Conservation (phyloP, 2,797 vertebrate genomes). For the Spheniscus humboldti region DNA sequence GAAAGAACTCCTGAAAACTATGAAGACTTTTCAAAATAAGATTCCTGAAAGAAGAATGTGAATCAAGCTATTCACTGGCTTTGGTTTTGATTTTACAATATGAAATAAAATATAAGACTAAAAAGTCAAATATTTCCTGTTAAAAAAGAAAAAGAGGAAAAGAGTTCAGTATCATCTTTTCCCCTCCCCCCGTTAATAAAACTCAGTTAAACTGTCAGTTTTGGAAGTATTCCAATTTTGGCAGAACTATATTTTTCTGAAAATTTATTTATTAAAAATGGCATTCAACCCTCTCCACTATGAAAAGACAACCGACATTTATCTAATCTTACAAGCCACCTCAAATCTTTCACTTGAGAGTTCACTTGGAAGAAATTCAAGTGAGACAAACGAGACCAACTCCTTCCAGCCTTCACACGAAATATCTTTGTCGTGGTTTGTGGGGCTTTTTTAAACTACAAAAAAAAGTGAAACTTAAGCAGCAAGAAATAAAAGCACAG, state of each 20-base stretch:
- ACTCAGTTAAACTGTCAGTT: neutral
- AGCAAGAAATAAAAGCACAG: neutral
- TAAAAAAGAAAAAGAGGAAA: neutral
- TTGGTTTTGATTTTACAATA: neutral
- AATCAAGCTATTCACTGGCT: neutral
- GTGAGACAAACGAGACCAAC: neutral
- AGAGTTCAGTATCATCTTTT: neutral
- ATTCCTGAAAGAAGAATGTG: neutral
- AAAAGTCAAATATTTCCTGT: neutral
- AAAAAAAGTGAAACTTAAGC: neutral
- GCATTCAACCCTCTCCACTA: neutral
- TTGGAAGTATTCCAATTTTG: neutral
- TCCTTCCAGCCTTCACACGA: neutral
- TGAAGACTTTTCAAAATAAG: neutral
- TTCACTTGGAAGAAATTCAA: neutral
- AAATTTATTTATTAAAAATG: neutral
- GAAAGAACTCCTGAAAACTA: neutral
- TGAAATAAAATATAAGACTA: neutral
- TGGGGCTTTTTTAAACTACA: neutral
- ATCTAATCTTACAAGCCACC: neutral
- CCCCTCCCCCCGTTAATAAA: neutral
- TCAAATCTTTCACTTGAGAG: neutral
- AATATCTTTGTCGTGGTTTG: neutral
- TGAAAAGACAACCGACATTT: neutral
- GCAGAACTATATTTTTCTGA: neutral